These are phyloP conservation scores for Microtus ochrogaster DNA, from an alignment of 2,113 vertebrate genomes.

Conservation along the genomic window DNA sequence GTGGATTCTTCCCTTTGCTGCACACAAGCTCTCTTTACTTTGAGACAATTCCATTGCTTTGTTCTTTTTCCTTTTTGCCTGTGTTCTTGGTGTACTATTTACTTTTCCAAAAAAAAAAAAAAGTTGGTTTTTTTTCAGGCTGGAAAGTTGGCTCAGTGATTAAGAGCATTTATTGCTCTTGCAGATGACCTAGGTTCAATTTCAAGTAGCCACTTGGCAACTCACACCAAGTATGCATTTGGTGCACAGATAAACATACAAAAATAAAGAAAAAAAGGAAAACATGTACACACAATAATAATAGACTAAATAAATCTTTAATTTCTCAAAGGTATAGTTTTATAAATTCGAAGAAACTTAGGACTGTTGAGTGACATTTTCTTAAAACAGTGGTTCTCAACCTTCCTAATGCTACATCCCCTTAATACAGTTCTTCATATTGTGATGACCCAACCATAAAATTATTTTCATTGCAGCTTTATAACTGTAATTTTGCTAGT, in stretches of 20 bases:
- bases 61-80: background rate
- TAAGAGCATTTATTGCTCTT: background rate
- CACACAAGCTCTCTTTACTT: background rate
- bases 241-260: background rate
- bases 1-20: background rate
- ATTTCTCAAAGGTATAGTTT: constrained; percentile 16
- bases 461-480: background rate
- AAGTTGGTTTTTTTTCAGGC: background rate
- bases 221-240: background rate
- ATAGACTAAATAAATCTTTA: background rate
- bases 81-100: background rate
- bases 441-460: background rate
- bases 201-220: background rate
- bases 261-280: background rate
- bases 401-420: background rate
- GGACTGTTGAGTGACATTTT: background rate
- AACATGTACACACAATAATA: background rate
- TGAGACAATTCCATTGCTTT: background rate
- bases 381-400: background rate
- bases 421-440: background rate
- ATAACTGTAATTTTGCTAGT: background rate
- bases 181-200: background rate
- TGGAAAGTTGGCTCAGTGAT: background rate
- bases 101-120: background rate
- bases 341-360: constrained; percentile 13